These are phyloP conservation scores for Apamea epomidion DNA, from an alignment of 2,888 invertebrate species.

Conservation along the genomic window DNA sequence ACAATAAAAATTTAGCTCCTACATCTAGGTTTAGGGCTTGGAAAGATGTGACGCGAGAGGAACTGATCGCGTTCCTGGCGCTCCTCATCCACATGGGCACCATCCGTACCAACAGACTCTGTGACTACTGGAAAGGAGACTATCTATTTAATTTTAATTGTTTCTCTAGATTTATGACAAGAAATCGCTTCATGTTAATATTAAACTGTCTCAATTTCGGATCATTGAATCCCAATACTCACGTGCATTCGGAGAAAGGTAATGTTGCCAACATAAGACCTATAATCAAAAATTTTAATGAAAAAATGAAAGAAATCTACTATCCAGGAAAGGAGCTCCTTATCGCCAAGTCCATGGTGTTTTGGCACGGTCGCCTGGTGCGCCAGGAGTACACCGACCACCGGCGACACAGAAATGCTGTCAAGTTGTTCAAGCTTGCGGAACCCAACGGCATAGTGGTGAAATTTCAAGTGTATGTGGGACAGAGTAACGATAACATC, in stretches of 20 bases:
- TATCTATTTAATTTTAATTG: constrained; percentile 44
- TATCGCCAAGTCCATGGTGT: constrained; percentile 36
- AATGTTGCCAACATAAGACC: constrained; percentile 17
- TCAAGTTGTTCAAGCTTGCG: constrained; percentile 32
- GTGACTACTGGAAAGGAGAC: constrained; percentile 46
- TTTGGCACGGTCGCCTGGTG: constrained; percentile 25
- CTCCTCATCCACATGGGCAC: constrained; percentile 41
- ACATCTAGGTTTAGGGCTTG: constrained; percentile 21
- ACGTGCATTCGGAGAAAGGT: not conserved
- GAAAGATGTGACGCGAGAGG: constrained; percentile 34
- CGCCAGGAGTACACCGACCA: constrained; percentile 31
- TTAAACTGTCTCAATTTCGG: constrained; percentile 30
- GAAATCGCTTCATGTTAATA: constrained; percentile 49
- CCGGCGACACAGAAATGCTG: constrained; percentile 2
- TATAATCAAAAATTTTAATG: constrained; percentile 41
- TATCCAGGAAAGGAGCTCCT: constrained; percentile 48
- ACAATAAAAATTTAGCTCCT: not conserved
- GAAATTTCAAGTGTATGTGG: constrained; percentile 33
- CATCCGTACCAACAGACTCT: constrained; percentile 23
- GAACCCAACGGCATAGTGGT: constrained; percentile 46
- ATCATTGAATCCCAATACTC: not conserved
- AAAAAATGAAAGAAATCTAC: constrained; percentile 47
- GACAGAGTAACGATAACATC: not conserved
- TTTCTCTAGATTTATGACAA: constrained; percentile 44
- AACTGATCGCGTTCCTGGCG: constrained; percentile 29